Base-by-base conservation (phyloP, 2,113 vertebrate genomes). In the Xyliphius kryptos region DNA sequence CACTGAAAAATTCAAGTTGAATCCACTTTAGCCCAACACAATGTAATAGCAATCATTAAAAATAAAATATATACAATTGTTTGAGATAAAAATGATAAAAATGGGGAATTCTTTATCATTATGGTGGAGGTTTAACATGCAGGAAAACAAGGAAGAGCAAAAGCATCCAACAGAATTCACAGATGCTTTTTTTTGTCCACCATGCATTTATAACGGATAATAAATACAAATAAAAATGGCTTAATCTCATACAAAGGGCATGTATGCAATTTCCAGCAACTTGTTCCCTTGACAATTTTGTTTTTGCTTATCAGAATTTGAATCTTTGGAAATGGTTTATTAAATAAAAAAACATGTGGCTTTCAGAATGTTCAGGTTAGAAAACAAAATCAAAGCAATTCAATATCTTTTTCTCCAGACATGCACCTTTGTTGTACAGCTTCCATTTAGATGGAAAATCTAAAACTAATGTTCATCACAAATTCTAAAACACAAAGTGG, bases 361-460 rank as follows among this genome's bases (percentile, higher is more conserved):
- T 22, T 63, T 14, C 32, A 40, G 26, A 56, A 56, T 11, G 17
- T 69, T 47, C 32, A 48, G 57, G n/a, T 47, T 21, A 50, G 63
- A 48, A 55, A 69, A 36, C 52, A 57, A 58, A n/a, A 51, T 3
- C 40, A 17, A 44, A 76, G 17, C 0, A 51, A 70, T 59, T 67
- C 17, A 20, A 63, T 68, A 38, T 41, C 6, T 36, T 54, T 59
- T 48, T 2, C 32, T 55, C 44, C 52, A 62, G 57, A 49, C 72
- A 44, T 66, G 8, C 22, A 19, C 37, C 19, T 72, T 51, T 54
- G 69, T 63, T 73, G 67, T 74, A 78, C 76, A 57, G 55, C 71
- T 75, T 61, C 66, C 26, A n/a, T n/a, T 76, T 58, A 55, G 22
- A 26, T n/a, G 40, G 52, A 12, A 56, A 14, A 56, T 50, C 8